Evolutionary conservation across 2,797 vertebrate species (phyloP), one percentile per base, ranked within the genome.

Genomic region (Falco columbarius): DNA sequence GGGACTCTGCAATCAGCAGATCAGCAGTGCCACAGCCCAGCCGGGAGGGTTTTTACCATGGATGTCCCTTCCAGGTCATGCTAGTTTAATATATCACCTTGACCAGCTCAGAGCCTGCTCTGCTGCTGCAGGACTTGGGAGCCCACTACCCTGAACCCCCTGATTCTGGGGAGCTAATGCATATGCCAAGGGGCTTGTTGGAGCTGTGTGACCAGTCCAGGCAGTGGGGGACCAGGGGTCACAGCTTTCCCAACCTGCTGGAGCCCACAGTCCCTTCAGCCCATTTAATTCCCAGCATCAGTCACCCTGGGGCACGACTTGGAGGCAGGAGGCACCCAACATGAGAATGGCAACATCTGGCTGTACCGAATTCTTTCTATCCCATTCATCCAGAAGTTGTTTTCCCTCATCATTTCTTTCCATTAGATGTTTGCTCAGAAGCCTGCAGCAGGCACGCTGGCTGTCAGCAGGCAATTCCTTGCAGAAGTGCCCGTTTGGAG

Each of bases 281-380:
- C 58, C 54, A 14, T 68, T 66, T 36, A 40, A 83, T 56, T 63
- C 54, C 73, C 88, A 84, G 47, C 70, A 30, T 14, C 34, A 13
- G 19, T 32, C 49, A 49, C 27, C 12, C 51, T 30, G 30, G 46
- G 30, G 3, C 0, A 2, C 0, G 0, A n/a, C 38, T 17, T 8
- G 29, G 58, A 52, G 34, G 5, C 10, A 34, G 14, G 27, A 62
- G 36, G 6, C 7, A 24, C 20, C 29, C 56, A 38, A 1, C 10
- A 1, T 30, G 8, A 20, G 44, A 30, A 14, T 5, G 18, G 40
- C 66, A 56, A 21, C 9, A 0, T 0, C 36, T 63, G 30, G 22
- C 46, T 38, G 56, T 20, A 20, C 38, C 1, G 5, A 71, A 77
- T 59, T 52, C 51, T 51, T 58, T 58, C 59, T 58, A 38, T 14